These are phyloP conservation scores for Spinus pinus DNA, from an alignment of 2,797 vertebrate genomes.

Conservation along the genomic window DNA sequence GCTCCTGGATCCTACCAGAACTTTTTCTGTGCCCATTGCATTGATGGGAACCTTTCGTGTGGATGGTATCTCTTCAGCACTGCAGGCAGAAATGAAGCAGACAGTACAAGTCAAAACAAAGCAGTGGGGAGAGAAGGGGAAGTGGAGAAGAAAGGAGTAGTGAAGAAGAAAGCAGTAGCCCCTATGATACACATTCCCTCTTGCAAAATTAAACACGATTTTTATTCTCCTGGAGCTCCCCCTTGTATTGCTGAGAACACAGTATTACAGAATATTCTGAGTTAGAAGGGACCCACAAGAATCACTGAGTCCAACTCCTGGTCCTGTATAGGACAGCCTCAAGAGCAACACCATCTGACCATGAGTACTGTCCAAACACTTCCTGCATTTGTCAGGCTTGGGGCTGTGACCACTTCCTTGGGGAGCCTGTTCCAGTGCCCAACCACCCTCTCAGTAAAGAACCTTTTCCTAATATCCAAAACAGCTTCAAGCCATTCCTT, in stretches of 20 bases:
- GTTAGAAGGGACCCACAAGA: not conserved
- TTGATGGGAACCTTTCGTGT: not conserved
- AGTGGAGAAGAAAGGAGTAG: not conserved
- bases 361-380: not conserved
- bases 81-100: not conserved
- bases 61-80: not conserved
- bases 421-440: not conserved
- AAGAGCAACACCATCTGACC: not conserved
- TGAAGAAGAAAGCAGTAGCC: not conserved
- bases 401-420: not conserved
- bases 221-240: not conserved
- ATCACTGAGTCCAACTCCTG: not conserved
- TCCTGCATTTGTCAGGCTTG: not conserved
- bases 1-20: not conserved
- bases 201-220: not conserved
- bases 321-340: not conserved
- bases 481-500: not conserved
- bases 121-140: fast-evolving
- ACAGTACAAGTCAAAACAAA: not conserved
- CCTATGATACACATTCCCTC: not conserved
- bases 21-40: not conserved
- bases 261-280: not conserved
- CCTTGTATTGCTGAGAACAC: not conserved
- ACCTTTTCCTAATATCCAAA: not conserved
- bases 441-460: not conserved